A percentile compares a stretch with the other conserved stretches of the same genome.
Conservation (phyloP, 1,140 invertebrate species). For the Drosophila pachea region DNA sequence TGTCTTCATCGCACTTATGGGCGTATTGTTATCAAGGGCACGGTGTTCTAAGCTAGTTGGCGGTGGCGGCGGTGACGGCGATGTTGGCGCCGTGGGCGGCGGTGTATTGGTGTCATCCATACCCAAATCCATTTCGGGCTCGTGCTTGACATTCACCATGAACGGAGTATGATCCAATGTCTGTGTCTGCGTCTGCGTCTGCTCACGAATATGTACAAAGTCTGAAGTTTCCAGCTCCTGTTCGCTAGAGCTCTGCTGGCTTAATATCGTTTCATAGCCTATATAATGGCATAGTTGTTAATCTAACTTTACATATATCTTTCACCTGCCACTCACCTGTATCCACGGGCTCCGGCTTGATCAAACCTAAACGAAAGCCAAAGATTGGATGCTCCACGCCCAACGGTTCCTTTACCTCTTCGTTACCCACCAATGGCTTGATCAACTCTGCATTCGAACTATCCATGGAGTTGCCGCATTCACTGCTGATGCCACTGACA, state of each 20-base stretch:
- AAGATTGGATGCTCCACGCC: slow-evolving; percentile 74
- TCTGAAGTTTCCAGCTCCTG: slow-evolving; percentile 38
- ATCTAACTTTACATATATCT: not conserved
- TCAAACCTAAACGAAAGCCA: slow-evolving; percentile 66
- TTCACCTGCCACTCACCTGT: slow-evolving; percentile 42
- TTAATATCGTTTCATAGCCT: slow-evolving; percentile 61
- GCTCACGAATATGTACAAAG: slow-evolving; percentile 25
- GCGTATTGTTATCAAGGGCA: not conserved
- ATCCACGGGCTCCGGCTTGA: slow-evolving; percentile 67
- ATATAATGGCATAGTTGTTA: not conserved
- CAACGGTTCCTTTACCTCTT: slow-evolving; percentile 52
- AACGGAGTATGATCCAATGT: slow-evolving; percentile 53
- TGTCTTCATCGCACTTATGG: slow-evolving; percentile 10
- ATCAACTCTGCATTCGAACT: slow-evolving; percentile 18
- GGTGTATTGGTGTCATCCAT: slow-evolving; percentile 61
- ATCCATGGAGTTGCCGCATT: slow-evolving; percentile 59
- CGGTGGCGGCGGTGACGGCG: slow-evolving; percentile 63
- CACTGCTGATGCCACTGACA: slow-evolving; percentile 41
- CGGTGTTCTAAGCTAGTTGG: slow-evolving; percentile 12
- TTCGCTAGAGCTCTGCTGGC: slow-evolving; percentile 36
- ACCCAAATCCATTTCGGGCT: slow-evolving; percentile 60
- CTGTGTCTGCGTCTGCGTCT: not conserved
- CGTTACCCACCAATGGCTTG: not conserved
- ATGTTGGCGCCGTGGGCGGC: slow-evolving; percentile 61
- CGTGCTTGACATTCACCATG: slow-evolving; percentile 58